These are phyloP conservation scores for Lepus townsendii DNA, from an alignment of 2,797 vertebrate species.

Conservation along the genomic window DNA sequence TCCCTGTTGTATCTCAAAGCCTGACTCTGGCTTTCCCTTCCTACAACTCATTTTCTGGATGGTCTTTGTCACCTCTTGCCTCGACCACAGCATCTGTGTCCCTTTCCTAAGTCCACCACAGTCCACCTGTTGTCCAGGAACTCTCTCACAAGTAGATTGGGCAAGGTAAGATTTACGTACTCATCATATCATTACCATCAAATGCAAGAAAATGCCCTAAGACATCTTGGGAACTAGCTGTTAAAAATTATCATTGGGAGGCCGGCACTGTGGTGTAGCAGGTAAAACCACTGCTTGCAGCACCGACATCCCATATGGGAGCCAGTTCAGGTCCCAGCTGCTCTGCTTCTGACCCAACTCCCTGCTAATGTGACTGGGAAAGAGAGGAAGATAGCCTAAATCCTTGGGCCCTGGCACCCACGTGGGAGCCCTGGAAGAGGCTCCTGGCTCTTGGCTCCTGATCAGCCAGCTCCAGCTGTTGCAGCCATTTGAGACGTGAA, in stretches of 20 bases:
- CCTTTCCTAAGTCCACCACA: conserved; percentile 16
- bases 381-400: no score
- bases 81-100: conserved; percentile 8
- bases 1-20: conserved; percentile 34
- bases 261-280: no score
- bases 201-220: background rate
- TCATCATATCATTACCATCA: background rate
- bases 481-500: no score
- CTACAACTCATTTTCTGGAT: conserved; percentile 45
- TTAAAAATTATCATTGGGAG: background rate
- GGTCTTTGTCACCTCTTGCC: conserved; percentile 26
- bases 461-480: no score
- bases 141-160: conserved; percentile 11
- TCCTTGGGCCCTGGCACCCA: no score
- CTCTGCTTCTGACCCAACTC: no score
- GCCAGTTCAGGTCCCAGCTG: no score
- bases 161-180: conserved; percentile 70
- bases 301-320: no score
- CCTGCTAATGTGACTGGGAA: no score
- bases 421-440: no score
- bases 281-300: no score
- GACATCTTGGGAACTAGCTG: conserved; percentile 20
- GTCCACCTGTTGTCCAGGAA: background rate
- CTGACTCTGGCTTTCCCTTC: conserved; percentile 51
- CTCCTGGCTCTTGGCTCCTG: no score